These are phyloP conservation scores for Perca schrenkii DNA, from an alignment of 2,113 vertebrate species.

Conservation along the genomic window DNA sequence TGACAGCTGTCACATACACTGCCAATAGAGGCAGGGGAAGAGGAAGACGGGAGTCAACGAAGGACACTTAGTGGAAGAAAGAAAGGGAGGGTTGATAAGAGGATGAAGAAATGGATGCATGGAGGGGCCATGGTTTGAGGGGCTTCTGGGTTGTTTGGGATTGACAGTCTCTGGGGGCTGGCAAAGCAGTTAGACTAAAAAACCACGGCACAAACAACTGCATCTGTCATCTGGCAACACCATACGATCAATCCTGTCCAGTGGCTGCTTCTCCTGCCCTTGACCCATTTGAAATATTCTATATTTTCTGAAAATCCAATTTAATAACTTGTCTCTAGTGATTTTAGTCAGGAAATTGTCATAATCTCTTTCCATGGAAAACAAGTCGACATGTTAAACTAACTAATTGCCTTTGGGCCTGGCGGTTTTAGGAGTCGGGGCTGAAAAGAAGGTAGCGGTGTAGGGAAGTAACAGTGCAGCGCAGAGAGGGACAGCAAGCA, in stretches of 20 bases:
- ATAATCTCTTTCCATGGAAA: conserved; percentile 42
- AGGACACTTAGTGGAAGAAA: background rate
- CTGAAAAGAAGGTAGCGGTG: conserved; percentile 51
- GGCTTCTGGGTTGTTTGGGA: conserved; percentile 1
- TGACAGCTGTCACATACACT: conserved; percentile 71
- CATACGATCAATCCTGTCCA: conserved; percentile 9
- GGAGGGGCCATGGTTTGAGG: background rate
- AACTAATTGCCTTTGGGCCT: conserved; percentile 65
- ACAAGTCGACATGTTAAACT: conserved; percentile 57
- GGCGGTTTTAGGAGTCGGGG: conserved; percentile 38
- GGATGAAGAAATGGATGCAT: conserved; percentile 13
- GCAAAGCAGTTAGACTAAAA: conserved; percentile 35
- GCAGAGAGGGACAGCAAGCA: conserved; percentile 53
- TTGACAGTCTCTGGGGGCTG: conserved; percentile 4
- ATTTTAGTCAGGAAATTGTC: conserved; percentile 45
- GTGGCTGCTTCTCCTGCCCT: conserved; percentile 6
- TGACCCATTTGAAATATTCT: conserved; percentile 13
- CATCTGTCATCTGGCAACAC: conserved; percentile 37
- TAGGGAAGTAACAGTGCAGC: conserved; percentile 35
- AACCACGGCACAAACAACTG: background rate
- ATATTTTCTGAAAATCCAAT: conserved; percentile 14
- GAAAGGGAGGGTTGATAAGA: conserved; percentile 15
- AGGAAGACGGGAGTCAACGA: conserved; percentile 9
- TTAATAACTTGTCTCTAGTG: conserved; percentile 33
- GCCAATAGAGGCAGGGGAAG: conserved; percentile 6